Evolutionary conservation across 2,888 invertebrate genomes (phyloP), one percentile per base, ranked within the genome.

Genomic region (Sphinx pinastri): DNA sequence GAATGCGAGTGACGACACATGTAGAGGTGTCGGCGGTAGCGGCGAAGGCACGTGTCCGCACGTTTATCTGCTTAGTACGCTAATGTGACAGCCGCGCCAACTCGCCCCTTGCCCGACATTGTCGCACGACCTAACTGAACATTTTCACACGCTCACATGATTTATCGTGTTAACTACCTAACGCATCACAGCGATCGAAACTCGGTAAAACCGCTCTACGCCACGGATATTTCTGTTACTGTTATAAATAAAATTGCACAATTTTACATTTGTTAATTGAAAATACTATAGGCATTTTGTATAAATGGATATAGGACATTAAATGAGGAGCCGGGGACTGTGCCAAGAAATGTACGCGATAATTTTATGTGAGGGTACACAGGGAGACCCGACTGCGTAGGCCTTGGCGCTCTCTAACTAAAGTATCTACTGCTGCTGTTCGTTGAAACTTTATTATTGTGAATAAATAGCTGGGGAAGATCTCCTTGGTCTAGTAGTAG

Each of bases 1-100:
- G 54, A 59, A 60, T 38, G 71, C 71, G 51, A 72, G 70, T 68
- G 51, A 67, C 54, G 73, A 69, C 70, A 72, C 82, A 82, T 81
- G 82, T 84, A 79, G 71, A 25, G 70, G 31, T 68, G 70, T 49
- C 72, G 59, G 55, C 45, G 67, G 70, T 67, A 54, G 68, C 68
- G 69, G 63, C 58, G 54, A 70, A 52, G 74, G 79, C 81, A 80
- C 88, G 84, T 85, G 87, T 77, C 81, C 73, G 75, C 89, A 88
- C 89, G 88, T 88, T 76, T 79, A 84, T 85, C 88, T 89, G 86
- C 82, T 91, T 88, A 89, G 84, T 83, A 82, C 84, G 84, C 82
- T 88, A 88, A 89, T 87, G 84, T 83, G 84, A 81, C 81, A 82
- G 84, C 75, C 77, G 71, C 77, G 77, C 71, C 76, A 71, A 63